These are phyloP conservation scores for Strigamia crassipes DNA, from an alignment of 2,888 invertebrate genomes.

Conservation along the genomic window DNA sequence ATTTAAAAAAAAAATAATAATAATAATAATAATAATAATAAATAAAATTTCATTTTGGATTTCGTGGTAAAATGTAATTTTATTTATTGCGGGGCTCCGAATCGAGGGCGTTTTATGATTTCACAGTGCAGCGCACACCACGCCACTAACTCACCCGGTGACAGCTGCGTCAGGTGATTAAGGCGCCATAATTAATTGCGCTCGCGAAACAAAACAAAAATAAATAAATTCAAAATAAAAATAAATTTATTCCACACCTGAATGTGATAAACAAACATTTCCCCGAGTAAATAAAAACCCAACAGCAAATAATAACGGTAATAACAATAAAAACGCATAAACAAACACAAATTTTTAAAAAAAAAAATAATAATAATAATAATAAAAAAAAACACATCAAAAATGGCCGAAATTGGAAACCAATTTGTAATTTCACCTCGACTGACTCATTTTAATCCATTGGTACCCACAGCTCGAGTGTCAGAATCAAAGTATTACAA, in stretches of 20 bases:
- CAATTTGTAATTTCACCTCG: constrained; percentile 34
- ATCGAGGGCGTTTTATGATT: constrained; percentile 37
- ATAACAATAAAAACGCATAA: background rate
- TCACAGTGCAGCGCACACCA: constrained; percentile 22
- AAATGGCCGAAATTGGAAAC: background rate
- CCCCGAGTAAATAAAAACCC: background rate
- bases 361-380: too few species aligned
- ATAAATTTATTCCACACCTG: background rate
- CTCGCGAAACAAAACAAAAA: background rate
- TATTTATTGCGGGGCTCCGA: background rate
- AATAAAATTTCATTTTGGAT: background rate
- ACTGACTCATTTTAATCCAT: constrained; percentile 37
- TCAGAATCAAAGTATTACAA: background rate
- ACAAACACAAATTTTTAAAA: background rate
- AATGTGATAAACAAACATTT: background rate
- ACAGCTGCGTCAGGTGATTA: constrained; percentile 26
- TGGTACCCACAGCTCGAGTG: background rate
- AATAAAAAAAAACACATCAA: background rate
- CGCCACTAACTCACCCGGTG: constrained; percentile 10
- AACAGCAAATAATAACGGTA: background rate
- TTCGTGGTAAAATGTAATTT: constrained; percentile 34
- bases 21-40: background rate
- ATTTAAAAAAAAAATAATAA: background rate
- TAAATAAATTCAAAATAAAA: background rate
- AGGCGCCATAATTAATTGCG: background rate